These are phyloP conservation scores for Rhizoglyphus robini DNA, from an alignment of 1,140 invertebrate genomes.

Conservation along the genomic window DNA sequence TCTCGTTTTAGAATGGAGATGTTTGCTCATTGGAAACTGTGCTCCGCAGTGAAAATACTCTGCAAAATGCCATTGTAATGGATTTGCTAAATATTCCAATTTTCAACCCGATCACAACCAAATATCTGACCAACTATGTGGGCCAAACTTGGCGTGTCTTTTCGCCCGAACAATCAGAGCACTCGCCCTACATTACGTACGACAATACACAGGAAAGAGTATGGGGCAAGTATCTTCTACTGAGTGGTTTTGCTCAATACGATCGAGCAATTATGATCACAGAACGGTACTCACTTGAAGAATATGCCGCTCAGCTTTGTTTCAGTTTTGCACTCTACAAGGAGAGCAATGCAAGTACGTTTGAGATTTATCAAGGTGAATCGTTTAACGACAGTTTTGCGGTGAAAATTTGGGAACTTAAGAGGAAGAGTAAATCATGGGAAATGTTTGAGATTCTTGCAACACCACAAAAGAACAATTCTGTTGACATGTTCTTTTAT, in stretches of 20 bases:
- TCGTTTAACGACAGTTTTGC: neutral
- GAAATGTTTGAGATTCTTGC: constrained; percentile 16
- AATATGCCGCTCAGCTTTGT: neutral
- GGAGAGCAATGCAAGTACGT: neutral
- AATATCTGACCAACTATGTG: neutral
- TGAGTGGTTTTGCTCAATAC: neutral
- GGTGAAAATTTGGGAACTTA: neutral
- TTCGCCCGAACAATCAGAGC: neutral
- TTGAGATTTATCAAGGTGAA: neutral
- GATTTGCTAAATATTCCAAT: neutral
- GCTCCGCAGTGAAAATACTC: neutral
- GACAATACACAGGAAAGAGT: neutral
- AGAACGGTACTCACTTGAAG: neutral
- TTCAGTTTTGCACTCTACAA: neutral
- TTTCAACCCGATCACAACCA: neutral
- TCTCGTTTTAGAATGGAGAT: neutral
- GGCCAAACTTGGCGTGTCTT: neutral
- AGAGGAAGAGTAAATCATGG: neutral
- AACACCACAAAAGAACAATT: neutral
- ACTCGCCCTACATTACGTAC: neutral
- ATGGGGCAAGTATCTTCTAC: neutral
- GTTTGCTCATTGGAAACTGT: neutral
- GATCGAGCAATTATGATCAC: neutral
- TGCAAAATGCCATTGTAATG: too few species aligned
- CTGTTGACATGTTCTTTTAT: constrained; percentile 29